Percentiles rank a stretch among this genome's conserved stretches.
These are phyloP conservation scores for Reticulitermes speratus DNA, from an alignment of 1,140 invertebrate genomes.

Conservation along the genomic window DNA sequence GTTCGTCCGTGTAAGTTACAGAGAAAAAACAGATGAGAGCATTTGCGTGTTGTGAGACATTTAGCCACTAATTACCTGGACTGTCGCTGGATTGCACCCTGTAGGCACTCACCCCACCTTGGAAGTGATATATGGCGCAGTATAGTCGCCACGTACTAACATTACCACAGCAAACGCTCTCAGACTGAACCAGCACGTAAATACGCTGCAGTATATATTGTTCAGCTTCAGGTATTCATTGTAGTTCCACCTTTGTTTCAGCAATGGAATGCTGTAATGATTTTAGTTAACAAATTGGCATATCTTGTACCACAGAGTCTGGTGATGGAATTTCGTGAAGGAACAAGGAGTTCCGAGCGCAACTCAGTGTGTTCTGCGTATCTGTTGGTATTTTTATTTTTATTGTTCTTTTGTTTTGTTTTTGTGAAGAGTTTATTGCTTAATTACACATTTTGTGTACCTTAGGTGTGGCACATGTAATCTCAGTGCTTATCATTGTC, in stretches of 20 bases:
- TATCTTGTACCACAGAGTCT: background rate
- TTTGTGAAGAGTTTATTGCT: no score
- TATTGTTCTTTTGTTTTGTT: no score
- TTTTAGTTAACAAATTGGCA: background rate
- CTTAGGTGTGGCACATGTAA: no score
- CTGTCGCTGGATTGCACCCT: background rate
- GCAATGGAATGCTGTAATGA: background rate
- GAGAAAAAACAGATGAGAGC: background rate
- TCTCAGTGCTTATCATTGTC: no score
- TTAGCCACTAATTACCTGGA: background rate
- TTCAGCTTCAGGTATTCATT: background rate
- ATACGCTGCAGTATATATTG: background rate
- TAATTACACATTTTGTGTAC: no score
- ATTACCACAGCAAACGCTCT: background rate
- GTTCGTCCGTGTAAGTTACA: no score
- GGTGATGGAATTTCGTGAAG: background rate
- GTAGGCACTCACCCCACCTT: background rate
- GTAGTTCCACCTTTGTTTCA: background rate
- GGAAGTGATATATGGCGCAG: background rate
- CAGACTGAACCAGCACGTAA: background rate
- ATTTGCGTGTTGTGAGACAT: background rate
- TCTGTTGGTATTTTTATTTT: no score
- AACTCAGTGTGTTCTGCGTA: no score
- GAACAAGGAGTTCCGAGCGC: background rate
- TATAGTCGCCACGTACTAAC: background rate